Base-by-base conservation (phyloP, 2,113 vertebrate genomes). In the Labeo rohita region DNA sequence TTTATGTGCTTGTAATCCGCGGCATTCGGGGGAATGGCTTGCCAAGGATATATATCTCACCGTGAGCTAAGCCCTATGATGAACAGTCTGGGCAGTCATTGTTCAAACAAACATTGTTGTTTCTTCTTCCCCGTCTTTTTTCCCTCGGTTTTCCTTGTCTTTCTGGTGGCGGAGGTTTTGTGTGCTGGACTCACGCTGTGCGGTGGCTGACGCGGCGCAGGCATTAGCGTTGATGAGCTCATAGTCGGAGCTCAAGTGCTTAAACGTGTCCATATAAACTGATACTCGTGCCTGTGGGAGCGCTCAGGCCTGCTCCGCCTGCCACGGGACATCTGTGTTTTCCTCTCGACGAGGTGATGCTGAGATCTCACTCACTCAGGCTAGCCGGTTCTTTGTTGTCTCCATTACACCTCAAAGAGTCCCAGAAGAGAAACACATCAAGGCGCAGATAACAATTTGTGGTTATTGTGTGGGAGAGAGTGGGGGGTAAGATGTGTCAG, bases 1-100 rank as follows among this genome's bases (percentile, higher is more conserved):
- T 95, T 95, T 95, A 93, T 91, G 82, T 93, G 90, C 87, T 89
- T 83, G 80, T 83, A 92, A 91, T 88, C 90, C 88, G 84, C 88
- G 89, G 89, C 85, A 63, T 83, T 82, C 83, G n/a, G 85, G 93
- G 91, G 92, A 94, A 92, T 83, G 34, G 73, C 90, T 91, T 94
- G 93, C 92, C 91, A 92, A 80, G 2, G 84, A 92, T 90, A 89
- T 90, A 91, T 89, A 90, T 94, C 87, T 92, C 90, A 90, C 86
- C 83, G 91, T 91, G 91, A 89, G 92, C 91, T 91, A 86, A 90
- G 90, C 92, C 91, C 88, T 89, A 90, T 92, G 89, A 77, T 87
- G 87, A 91, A 90, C 80, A 75, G 84, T 86, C 82, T 80, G 63
- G 81, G 75, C 89, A 81, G 78, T 78, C 83, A 85, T 80, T 83